Conservation (phyloP, 1,140 invertebrate species). For the Platorchestia sp. region DNA sequence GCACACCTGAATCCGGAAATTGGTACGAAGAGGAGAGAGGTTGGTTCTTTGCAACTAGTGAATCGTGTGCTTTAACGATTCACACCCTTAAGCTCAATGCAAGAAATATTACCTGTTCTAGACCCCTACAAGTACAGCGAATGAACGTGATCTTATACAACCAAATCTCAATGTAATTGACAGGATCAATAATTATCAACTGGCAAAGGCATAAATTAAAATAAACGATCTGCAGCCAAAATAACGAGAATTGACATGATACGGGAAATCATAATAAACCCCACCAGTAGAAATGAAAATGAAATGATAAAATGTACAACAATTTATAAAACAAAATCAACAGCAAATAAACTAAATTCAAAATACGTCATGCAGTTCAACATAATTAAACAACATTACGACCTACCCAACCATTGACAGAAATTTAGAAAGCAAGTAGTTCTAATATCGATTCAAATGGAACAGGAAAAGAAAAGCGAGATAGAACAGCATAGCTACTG, state of each 20-base stretch:
- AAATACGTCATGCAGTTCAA: background rate
- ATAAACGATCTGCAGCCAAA: background rate
- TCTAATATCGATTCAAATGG: background rate
- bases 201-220: background rate
- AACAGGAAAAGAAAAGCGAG: background rate
- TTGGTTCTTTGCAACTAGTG: background rate
- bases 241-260: background rate
- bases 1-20: too few relatives aligned
- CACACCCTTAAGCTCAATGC: background rate
- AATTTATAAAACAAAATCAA: background rate
- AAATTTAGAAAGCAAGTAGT: background rate
- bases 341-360: background rate
- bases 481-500: background rate
- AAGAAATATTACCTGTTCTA: background rate
- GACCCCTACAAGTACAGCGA: background rate
- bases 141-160: background rate
- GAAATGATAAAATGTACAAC: background rate
- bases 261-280: background rate
- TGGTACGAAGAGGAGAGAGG: too few relatives aligned
- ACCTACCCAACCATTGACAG: background rate
- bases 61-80: background rate
- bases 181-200: background rate
- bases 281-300: background rate
- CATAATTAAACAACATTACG: background rate
- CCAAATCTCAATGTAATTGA: background rate